These are phyloP conservation scores for Heterotilapia buettikoferi DNA, from an alignment of 2,113 vertebrate genomes.

Conservation along the genomic window DNA sequence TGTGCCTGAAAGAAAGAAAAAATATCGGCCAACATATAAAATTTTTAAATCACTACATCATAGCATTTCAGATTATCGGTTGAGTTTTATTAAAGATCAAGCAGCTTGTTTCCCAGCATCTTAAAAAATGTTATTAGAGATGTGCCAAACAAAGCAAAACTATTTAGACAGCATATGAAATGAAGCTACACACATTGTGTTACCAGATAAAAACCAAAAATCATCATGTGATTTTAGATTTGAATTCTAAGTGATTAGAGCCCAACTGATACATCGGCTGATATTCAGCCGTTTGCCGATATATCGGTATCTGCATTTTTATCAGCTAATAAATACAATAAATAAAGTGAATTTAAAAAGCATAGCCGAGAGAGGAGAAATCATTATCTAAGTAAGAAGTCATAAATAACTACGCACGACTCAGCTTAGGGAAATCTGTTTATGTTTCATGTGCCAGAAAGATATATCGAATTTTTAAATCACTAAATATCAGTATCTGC, in stretches of 20 bases:
- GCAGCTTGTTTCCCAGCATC: background rate
- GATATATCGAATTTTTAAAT: background rate
- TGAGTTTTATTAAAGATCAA: background rate
- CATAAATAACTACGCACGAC: background rate
- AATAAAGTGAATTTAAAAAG: background rate
- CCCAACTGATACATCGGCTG: rapidly evolving
- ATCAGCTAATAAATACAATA: background rate
- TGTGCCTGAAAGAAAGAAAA: background rate
- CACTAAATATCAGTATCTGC: rapidly evolving
- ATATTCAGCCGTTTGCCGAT: background rate
- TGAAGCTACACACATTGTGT: background rate
- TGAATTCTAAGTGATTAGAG: background rate
- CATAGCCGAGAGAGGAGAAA: background rate
- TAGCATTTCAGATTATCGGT: background rate
- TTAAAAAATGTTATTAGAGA: background rate
- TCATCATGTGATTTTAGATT: background rate
- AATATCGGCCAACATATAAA: rapidly evolving
- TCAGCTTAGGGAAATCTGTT: background rate
- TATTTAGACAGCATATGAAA: background rate
- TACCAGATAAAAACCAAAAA: background rate
- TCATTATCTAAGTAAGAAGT: background rate
- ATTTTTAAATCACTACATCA: background rate
- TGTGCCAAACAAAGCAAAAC: background rate
- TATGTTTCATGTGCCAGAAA: background rate
- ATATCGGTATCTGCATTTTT: background rate